Conservation (phyloP, 2,113 vertebrate genomes). For the human region DNA sequence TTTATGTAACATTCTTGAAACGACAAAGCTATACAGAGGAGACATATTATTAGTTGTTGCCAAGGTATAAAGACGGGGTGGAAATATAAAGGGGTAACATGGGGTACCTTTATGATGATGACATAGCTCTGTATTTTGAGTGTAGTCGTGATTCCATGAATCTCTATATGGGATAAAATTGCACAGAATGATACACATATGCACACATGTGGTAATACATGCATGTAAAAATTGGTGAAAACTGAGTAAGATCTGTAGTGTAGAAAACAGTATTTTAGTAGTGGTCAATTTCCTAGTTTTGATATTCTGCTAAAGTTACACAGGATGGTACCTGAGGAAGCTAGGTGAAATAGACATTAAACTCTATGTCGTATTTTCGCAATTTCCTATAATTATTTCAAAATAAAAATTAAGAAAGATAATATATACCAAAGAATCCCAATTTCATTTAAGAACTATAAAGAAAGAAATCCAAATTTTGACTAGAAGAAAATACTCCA, state of each 20-base stretch:
- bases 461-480: background rate
- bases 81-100: background rate
- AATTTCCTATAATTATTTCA: background rate
- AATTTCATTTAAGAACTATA: background rate
- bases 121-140: background rate
- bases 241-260: background rate
- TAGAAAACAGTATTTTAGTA: background rate
- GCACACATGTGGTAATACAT: background rate
- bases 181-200: background rate
- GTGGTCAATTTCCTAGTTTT: background rate
- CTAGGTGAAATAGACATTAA: background rate
- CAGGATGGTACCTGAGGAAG: background rate
- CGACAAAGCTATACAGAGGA: background rate
- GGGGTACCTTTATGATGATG: background rate
- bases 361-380: background rate
- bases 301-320: background rate
- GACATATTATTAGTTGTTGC: background rate
- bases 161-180: background rate
- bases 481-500: background rate
- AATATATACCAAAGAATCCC: background rate
- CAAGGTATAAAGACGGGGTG: background rate
- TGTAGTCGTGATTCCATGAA: background rate
- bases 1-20: background rate
- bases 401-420: background rate
- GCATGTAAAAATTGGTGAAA: background rate